Conservation (phyloP, 2,888 invertebrate species). For the Drosophila koepferae region DNA sequence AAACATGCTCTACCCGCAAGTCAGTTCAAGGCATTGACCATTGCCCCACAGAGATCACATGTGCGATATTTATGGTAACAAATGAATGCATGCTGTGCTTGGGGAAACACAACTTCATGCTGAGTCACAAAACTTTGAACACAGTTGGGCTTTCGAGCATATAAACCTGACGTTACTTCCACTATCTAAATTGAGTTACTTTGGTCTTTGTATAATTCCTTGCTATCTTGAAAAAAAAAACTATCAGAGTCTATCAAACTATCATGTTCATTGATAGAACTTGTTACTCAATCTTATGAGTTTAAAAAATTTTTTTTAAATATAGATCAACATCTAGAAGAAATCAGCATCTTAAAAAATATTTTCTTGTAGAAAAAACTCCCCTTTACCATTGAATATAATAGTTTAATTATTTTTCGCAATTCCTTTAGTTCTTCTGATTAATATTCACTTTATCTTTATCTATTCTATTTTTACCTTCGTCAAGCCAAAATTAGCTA, state of each 20-base stretch:
- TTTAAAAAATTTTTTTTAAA: background rate
- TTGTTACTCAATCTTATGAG: background rate
- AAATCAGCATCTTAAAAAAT: background rate
- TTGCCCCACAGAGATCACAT: background rate
- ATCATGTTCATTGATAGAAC: no score
- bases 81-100: conserved; percentile 6
- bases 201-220: background rate
- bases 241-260: no score
- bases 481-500: background rate
- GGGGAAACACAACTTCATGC: background rate
- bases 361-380: no score
- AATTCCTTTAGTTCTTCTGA: background rate
- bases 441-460: background rate
- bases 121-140: background rate
- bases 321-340: background rate
- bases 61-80: background rate
- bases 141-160: background rate
- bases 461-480: background rate
- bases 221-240: no score
- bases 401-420: background rate
- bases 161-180: background rate
- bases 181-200: background rate
- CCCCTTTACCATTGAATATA: background rate
- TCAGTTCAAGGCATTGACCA: background rate
- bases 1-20: background rate